These are phyloP conservation scores for Tretioscincus oriximinensis DNA, from an alignment of 2,113 vertebrate genomes.

Conservation along the genomic window DNA sequence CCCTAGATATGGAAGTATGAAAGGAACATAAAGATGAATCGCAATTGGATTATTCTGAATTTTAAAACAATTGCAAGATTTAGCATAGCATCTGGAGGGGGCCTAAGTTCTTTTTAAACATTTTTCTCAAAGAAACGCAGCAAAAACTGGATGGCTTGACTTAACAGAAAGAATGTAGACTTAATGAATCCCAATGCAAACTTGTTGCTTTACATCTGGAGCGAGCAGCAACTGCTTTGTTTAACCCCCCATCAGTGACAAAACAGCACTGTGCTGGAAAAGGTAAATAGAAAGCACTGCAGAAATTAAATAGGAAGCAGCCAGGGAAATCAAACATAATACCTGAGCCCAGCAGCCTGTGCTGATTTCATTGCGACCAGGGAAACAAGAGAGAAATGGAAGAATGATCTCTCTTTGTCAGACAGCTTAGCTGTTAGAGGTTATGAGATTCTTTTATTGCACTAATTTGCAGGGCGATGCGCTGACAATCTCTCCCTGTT, in stretches of 20 bases:
- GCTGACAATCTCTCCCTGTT: constrained; percentile 54
- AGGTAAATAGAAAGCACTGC: neutral
- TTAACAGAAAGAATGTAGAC: neutral
- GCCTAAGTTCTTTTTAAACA: neutral
- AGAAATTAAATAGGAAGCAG: constrained; percentile 1
- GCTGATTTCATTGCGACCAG: constrained; percentile 53
- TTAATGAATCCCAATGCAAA: neutral
- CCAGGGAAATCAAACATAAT: constrained; percentile 23
- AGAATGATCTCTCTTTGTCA: constrained; percentile 68
- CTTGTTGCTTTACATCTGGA: neutral
- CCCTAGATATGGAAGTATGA: too few species aligned
- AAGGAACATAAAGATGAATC: too few species aligned
- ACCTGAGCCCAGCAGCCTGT: constrained; percentile 37
- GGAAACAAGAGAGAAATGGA: constrained; percentile 54
- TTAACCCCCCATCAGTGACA: neutral
- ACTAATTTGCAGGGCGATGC: constrained; percentile 53
- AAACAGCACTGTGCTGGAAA: neutral
- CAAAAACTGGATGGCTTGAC: neutral
- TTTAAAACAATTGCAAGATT: too few species aligned
- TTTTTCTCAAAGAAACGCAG: neutral
- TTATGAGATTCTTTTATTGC: constrained; percentile 61
- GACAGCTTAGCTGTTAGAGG: constrained; percentile 54
- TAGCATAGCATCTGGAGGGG: too few species aligned
- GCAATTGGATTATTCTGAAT: too few species aligned
- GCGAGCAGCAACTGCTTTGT: neutral